Evolutionary conservation across 1,140 invertebrate species (phyloP).

Genomic region (Hetaerina americana): DNA sequence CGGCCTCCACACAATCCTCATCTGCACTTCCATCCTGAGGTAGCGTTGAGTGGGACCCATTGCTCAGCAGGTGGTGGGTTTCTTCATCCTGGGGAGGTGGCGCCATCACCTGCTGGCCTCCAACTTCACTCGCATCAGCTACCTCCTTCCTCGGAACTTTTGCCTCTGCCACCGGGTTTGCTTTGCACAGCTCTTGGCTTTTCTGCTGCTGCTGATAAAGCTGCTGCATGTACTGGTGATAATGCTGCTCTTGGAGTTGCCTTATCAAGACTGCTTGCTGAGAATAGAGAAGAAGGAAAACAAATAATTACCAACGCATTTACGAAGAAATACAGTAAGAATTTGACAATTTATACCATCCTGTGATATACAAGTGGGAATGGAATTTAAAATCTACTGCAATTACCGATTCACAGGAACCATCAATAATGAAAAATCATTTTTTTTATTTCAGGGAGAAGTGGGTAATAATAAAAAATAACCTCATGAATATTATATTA

Average conservation of each 20-base stretch:
- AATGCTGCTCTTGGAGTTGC: constrained; percentile 94
- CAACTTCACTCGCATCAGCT: background rate
- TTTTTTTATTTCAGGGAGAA: no score
- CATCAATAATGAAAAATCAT: no score
- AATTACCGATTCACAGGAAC: no score
- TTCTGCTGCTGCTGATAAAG: constrained; percentile 45
- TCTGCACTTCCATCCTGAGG: background rate
- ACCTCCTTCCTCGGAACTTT: no score
- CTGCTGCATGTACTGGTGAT: constrained; percentile 94
- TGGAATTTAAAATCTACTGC: no score
- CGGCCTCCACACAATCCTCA: background rate
- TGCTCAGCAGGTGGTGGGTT: background rate
- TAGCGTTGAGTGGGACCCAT: background rate
- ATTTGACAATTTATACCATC: no score
- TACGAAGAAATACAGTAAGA: background rate
- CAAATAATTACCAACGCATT: background rate
- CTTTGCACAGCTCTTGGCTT: background rate
- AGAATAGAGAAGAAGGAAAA: constrained; percentile 10
- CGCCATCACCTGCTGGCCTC: background rate
- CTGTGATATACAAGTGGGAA: no score
- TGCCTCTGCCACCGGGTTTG: background rate
- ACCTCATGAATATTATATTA: no score
- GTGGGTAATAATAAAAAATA: no score
- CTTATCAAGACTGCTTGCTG: constrained; percentile 83
- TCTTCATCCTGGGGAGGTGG: background rate